Percentiles rank a stretch among this genome's conserved stretches.
Evolutionary conservation across 2,888 invertebrate species (phyloP).

Genomic region (Cephus sareptanus): DNA sequence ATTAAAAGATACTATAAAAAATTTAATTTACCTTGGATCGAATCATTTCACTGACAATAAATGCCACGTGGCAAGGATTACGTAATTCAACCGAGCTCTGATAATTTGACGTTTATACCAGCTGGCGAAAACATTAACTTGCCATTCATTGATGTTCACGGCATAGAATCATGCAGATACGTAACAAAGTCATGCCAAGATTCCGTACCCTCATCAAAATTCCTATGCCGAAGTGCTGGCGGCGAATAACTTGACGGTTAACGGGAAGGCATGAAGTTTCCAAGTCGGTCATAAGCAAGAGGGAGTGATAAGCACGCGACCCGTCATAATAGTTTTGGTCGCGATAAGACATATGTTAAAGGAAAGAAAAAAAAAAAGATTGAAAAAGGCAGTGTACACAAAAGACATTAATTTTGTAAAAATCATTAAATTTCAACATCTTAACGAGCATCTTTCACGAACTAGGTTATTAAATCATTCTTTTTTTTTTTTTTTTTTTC

Average conservation of each 20-base stretch:
- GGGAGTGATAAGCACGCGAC: background rate
- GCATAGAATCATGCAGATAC: background rate
- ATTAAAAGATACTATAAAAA: background rate
- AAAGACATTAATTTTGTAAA: background rate
- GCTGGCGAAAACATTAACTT: background rate
- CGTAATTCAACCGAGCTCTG: background rate
- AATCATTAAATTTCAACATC: background rate
- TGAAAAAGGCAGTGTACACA: background rate
- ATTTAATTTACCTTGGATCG: background rate
- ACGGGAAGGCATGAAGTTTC: background rate
- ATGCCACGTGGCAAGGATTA: background rate
- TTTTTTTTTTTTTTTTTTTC: too few relatives aligned
- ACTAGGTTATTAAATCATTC: background rate
- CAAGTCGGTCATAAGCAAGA: background rate
- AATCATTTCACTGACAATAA: background rate
- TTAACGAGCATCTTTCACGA: background rate
- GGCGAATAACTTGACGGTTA: background rate
- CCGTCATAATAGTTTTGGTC: background rate
- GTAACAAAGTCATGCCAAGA: background rate
- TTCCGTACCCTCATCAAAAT: background rate
- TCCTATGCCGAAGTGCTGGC: background rate
- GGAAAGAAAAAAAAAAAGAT: too few relatives aligned
- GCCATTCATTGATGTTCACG: background rate
- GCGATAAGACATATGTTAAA: background rate
- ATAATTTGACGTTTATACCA: background rate